phyloP scores from a whole-genome alignment of 2,113 vertebrate genomes.

The Toxotes jaculatrix region DNA sequence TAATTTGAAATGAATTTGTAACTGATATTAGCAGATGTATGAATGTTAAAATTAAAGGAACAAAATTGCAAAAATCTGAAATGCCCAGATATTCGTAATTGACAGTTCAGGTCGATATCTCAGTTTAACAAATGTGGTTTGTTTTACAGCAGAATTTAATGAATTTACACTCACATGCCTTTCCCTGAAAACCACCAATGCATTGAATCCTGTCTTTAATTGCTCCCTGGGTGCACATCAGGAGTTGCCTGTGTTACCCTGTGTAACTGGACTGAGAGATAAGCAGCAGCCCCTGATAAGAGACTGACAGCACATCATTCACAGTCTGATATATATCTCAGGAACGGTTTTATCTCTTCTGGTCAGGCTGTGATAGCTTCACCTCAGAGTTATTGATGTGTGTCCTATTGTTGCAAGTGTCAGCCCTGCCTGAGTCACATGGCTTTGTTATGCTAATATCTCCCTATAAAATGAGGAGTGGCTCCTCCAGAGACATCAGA shows the following conservation, averaged over 20 bases:
- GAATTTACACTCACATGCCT: not conserved
- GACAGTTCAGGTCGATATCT: not conserved
- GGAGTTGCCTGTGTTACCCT: constrained; percentile 45
- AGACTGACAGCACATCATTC: constrained; percentile 41
- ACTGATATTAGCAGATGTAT: too few relatives aligned
- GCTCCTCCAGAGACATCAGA: constrained; percentile 52
- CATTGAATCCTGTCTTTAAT: constrained; percentile 36
- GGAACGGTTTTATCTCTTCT: constrained; percentile 66
- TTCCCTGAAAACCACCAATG: constrained; percentile 7
- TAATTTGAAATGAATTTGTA: too few relatives aligned
- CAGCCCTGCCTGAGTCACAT: constrained; percentile 8
- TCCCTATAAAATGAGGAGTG: constrained; percentile 24
- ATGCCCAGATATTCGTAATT: not conserved
- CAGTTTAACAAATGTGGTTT: not conserved
- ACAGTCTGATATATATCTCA: constrained; percentile 40
- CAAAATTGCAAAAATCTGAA: not conserved
- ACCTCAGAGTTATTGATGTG: constrained; percentile 76
- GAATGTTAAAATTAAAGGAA: not conserved
- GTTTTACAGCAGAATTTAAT: not conserved
- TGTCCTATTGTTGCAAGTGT: constrained; percentile 61
- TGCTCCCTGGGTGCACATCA: constrained; percentile 44
- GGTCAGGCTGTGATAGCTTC: constrained; percentile 59
- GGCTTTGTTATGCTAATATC: constrained; percentile 53
- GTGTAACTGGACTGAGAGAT: constrained; percentile 70
- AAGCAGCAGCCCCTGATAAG: constrained; percentile 58